Percentiles rank a stretch among this genome's conserved stretches.
Evolutionary conservation across 2,888 invertebrate genomes (phyloP).

Genomic region (Macrophya annulata): DNA sequence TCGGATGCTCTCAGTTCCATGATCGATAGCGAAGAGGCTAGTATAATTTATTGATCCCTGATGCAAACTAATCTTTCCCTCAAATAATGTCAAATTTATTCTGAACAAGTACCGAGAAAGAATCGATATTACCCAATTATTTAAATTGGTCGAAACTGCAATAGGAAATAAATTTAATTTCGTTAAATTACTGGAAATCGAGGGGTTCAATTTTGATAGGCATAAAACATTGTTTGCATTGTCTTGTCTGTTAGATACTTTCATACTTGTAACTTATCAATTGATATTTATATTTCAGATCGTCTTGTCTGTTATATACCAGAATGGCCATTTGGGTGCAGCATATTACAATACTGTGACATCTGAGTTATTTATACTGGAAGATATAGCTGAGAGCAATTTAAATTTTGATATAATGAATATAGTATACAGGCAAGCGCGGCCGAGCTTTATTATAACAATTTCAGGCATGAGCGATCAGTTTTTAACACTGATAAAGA

Average conservation of each 20-base stretch:
- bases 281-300: constrained; percentile 76
- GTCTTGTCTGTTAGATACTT: not conserved
- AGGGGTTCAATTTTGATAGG: not conserved
- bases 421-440: constrained; percentile 83
- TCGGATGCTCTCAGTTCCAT: constrained; percentile 13
- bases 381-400: constrained; percentile 85
- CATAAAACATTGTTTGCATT: not conserved
- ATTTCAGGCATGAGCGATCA: constrained; percentile 81
- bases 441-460: constrained; percentile 82
- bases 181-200: not conserved
- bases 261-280: not conserved
- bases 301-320: constrained; percentile 85
- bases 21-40: constrained; percentile 41
- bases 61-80: not conserved
- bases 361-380: constrained; percentile 85
- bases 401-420: constrained; percentile 84
- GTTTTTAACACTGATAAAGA: constrained; percentile 81
- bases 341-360: constrained; percentile 87
- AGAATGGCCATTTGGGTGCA: constrained; percentile 86
- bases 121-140: not conserved
- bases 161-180: not conserved
- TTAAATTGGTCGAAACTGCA: not conserved
- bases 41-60: not conserved
- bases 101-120: not conserved
- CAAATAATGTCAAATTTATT: not conserved